Conservation (phyloP, 1,140 invertebrate species). For the Helicoverpa zea region DNA sequence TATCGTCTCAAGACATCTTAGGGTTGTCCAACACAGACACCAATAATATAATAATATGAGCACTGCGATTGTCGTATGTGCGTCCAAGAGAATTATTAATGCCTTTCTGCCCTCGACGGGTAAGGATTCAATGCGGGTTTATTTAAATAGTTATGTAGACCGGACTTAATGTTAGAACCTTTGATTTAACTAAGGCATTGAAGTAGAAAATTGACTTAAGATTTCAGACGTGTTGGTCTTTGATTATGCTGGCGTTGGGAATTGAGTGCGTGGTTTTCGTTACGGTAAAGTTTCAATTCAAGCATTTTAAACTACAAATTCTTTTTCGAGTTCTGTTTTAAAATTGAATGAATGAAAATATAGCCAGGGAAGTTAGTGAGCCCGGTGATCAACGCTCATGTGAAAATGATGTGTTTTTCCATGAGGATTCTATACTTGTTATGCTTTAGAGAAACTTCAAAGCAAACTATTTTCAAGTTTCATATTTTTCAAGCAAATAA, state of each 20-base stretch:
- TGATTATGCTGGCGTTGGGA: not conserved
- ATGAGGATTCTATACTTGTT: no score
- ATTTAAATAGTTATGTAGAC: conserved; percentile 81
- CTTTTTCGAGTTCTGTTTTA: no score
- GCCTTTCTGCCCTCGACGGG: conserved; percentile 67
- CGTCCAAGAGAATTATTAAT: conserved; percentile 84
- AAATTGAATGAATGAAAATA: no score
- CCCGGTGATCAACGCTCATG: no score
- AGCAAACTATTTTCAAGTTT: no score
- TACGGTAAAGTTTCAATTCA: not conserved
- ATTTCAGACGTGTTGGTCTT: conserved; percentile 29
- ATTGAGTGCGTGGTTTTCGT: conserved; percentile 1
- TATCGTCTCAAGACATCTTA: conserved; percentile 77
- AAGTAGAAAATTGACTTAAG: conserved; percentile 46
- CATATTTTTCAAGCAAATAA: no score
- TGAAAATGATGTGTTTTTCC: no score
- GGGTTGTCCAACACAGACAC: conserved; percentile 81
- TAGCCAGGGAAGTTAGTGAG: no score
- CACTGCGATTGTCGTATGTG: conserved; percentile 80
- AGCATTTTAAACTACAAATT: no score
- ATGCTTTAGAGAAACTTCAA: no score
- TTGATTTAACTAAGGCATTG: conserved; percentile 59
- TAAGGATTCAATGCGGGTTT: conserved; percentile 69
- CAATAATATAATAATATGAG: conserved; percentile 81
- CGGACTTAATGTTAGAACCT: conserved; percentile 69